Conservation (phyloP, 64 coral and sea anemone species). For the Montipora cactus region DNA sequence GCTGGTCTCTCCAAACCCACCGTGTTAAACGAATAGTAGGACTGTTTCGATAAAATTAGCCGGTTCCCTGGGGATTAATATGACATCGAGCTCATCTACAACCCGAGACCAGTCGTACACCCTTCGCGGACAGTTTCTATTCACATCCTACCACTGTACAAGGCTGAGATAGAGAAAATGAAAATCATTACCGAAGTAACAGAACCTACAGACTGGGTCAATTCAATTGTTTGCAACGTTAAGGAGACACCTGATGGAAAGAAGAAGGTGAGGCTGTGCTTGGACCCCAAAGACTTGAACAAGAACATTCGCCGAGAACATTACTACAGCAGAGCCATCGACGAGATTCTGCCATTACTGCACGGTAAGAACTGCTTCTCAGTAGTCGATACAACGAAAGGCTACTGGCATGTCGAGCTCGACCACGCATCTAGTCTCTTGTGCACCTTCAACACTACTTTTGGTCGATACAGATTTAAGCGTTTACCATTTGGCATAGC, state of each 20-base stretch:
- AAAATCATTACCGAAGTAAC: slow-evolving; percentile 64
- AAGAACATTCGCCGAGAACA: slow-evolving; percentile 65
- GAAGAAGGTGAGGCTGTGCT: slow-evolving; percentile 28
- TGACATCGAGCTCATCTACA: slow-evolving; percentile 60
- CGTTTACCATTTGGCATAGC: slow-evolving; percentile 41
- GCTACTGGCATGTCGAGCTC: slow-evolving; percentile 63
- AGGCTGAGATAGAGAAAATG: slow-evolving; percentile 47
- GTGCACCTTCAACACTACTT: slow-evolving; percentile 73
- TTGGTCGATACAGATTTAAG: slow-evolving; percentile 47
- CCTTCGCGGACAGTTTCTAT: slow-evolving; percentile 64
- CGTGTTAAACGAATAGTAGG: slow-evolving; percentile 41
- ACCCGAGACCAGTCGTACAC: slow-evolving; percentile 54
- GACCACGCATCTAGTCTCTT: slow-evolving; percentile 48
- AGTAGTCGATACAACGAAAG: slow-evolving; percentile 58
- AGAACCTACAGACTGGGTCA: slow-evolving; percentile 75
- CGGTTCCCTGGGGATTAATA: slow-evolving; percentile 50
- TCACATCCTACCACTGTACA: slow-evolving; percentile 69
- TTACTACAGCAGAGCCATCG: slow-evolving; percentile 62
- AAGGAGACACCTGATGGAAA: slow-evolving; percentile 32
- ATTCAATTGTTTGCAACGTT: slow-evolving; percentile 72
- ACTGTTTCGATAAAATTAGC: slow-evolving; percentile 47
- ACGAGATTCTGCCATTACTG: slow-evolving; percentile 48
- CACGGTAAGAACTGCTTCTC: slow-evolving; percentile 75
- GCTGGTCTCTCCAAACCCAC: slow-evolving; percentile 13
- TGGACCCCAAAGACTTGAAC: slow-evolving; percentile 42